Percentiles rank a stretch among this genome's conserved stretches.
phyloP scores from a whole-genome alignment of 2,113 vertebrate genomes.

The Carassius gibelio region DNA sequence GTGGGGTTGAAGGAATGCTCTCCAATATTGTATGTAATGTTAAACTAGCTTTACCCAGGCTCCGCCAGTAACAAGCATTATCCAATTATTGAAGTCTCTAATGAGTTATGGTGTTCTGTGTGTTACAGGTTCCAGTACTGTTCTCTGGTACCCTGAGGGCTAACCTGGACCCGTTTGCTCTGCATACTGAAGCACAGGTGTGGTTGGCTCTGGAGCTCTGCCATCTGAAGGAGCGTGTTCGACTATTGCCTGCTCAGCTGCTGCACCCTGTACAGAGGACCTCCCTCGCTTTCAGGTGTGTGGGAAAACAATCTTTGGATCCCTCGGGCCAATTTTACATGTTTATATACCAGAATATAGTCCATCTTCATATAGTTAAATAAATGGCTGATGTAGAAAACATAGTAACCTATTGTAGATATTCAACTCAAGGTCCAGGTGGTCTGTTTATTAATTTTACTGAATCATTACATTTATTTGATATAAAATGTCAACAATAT shows the following conservation, averaged over 20 bases:
- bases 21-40: neutral
- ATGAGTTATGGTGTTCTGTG: neutral
- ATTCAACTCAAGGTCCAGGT: too few relatives aligned
- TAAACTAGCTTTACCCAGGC: neutral
- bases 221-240: slow-evolving; percentile 70
- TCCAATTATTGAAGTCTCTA: neutral
- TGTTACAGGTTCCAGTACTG: slow-evolving; percentile 65
- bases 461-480: too few relatives aligned
- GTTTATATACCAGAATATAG: neutral
- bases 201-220: slow-evolving; percentile 70
- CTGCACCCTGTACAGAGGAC: slow-evolving; percentile 69
- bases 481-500: neutral
- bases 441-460: too few relatives aligned
- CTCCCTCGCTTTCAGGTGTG: slow-evolving; percentile 72
- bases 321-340: neutral
- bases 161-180: slow-evolving; percentile 72
- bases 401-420: neutral
- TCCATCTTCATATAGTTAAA: neutral
- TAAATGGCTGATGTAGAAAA: neutral
- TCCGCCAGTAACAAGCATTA: neutral
- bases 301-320: slow-evolving; percentile 4
- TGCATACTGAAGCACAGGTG: slow-evolving; percentile 66
- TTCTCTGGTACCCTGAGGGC: slow-evolving; percentile 71
- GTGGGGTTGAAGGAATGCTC: slow-evolving; percentile 52
- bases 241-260: slow-evolving; percentile 68